Conservation (phyloP, 2,797 vertebrate species). For the Urophycis tenuis region DNA sequence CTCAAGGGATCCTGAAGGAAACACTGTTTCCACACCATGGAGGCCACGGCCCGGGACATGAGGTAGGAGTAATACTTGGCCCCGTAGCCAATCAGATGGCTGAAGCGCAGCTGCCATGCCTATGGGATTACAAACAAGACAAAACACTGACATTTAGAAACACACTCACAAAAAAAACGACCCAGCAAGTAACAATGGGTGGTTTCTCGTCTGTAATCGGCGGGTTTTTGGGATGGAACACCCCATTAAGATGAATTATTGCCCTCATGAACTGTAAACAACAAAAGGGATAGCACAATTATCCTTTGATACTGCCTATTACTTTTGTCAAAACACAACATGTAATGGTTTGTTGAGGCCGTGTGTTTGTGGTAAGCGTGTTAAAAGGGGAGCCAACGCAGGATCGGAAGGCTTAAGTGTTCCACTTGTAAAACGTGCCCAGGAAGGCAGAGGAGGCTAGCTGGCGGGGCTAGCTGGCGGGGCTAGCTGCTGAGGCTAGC, state of each 20-base stretch:
- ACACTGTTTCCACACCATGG: conserved; percentile 97
- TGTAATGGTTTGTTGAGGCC: conserved; percentile 19
- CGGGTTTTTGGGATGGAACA: not conserved
- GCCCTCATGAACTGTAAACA: not conserved
- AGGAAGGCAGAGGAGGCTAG: conserved; percentile 6
- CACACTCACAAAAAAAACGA: not conserved
- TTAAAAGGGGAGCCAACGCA: conserved; percentile 1
- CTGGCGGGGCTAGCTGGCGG: too few species aligned
- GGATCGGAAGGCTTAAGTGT: conserved; percentile 41
- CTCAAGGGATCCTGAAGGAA: conserved; percentile 88
- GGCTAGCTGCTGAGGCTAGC: too few species aligned
- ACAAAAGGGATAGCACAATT: not conserved
- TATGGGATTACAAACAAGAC: conserved; percentile 43
- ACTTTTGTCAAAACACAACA: conserved; percentile 13
- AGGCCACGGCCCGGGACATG: conserved; percentile 94
- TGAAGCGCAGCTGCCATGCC: conserved; percentile 98
- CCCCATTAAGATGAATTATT: not conserved
- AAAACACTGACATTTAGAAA: not conserved
- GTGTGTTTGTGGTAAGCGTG: conserved; percentile 18
- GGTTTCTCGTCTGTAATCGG: not conserved
- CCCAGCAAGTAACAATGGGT: not conserved
- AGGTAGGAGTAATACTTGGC: conserved; percentile 98
- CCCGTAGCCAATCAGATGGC: conserved; percentile 92
- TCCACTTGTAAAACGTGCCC: conserved; percentile 31
- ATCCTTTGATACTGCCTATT: not conserved